Evolutionary conservation across 2,797 vertebrate genomes (phyloP).

Genomic region (Tamandua tetradactyla): DNA sequence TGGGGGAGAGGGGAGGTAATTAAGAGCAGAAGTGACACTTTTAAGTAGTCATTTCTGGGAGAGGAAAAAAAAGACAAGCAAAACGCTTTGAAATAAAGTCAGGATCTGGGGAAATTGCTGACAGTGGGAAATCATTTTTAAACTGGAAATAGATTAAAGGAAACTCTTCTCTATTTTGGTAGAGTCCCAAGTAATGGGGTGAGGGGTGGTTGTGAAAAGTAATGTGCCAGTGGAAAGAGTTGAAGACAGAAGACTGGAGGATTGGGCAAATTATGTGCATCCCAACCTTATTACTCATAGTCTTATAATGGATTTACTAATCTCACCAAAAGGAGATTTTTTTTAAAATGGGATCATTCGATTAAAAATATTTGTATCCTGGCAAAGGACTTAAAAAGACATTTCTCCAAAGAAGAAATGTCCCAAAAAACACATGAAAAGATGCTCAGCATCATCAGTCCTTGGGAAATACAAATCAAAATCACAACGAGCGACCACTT

Average conservation of each 20-base stretch:
- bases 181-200: background rate
- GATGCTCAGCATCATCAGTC: background rate
- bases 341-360: background rate
- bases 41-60: background rate
- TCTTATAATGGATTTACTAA: background rate
- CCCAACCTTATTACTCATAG: background rate
- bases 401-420: background rate
- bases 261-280: fast-evolving
- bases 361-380: background rate
- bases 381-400: background rate
- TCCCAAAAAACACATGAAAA: background rate
- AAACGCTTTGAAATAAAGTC: background rate
- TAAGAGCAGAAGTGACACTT: background rate
- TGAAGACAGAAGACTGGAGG: background rate
- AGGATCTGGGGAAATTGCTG: background rate
- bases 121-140: background rate
- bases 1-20: background rate
- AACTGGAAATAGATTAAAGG: background rate
- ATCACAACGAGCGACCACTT: background rate
- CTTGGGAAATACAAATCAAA: background rate
- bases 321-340: background rate
- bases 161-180: background rate
- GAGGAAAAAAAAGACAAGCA: background rate
- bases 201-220: background rate
- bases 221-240: fast-evolving